Evolutionary conservation across 2,888 invertebrate species (phyloP).

Genomic region (Coleophora flavipennella): DNA sequence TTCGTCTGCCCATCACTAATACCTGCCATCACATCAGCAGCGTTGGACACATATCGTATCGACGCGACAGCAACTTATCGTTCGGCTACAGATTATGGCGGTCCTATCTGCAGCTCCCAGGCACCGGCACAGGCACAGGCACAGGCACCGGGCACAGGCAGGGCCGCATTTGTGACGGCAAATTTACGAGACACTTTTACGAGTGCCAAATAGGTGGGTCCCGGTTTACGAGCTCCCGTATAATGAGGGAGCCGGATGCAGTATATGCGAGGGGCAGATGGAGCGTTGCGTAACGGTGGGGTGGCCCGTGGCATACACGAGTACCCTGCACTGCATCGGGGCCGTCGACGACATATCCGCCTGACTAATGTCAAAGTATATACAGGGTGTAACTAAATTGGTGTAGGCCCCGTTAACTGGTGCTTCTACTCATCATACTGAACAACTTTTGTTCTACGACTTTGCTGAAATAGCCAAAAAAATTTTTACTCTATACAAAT

Average conservation of each 20-base stretch:
- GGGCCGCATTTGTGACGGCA: conserved; percentile 55
- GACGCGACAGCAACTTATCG: conserved; percentile 24
- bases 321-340: too few species aligned
- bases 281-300: conserved; percentile 5
- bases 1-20: not conserved
- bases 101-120: conserved; percentile 32
- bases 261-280: conserved; percentile 21
- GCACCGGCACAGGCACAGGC: too few species aligned
- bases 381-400: too few species aligned
- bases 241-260: conserved; percentile 38
- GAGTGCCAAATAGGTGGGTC: conserved; percentile 64
- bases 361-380: too few species aligned
- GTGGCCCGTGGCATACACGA: too few species aligned
- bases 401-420: too few species aligned
- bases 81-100: conserved; percentile 7
- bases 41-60: conserved; percentile 18
- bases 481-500: too few species aligned
- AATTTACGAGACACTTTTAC: conserved; percentile 66
- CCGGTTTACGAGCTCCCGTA: conserved; percentile 53
- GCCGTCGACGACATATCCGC: too few species aligned
- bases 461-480: too few species aligned
- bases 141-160: too few species aligned
- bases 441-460: too few species aligned
- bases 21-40: conserved; percentile 6
- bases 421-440: too few species aligned